These are phyloP conservation scores for Cyanistes caeruleus DNA, from an alignment of 2,113 vertebrate genomes.

Conservation along the genomic window DNA sequence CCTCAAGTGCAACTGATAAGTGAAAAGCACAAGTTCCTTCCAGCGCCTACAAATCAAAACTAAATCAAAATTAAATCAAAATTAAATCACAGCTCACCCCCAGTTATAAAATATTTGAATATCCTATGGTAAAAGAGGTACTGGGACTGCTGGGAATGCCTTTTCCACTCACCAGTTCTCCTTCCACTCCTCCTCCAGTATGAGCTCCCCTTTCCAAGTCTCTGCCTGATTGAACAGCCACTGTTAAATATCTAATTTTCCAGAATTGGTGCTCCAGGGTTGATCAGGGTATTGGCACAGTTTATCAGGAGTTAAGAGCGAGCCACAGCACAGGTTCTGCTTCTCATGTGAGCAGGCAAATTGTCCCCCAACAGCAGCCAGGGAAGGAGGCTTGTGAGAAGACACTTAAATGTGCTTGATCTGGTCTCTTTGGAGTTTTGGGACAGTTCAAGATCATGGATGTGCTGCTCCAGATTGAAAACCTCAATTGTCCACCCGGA, in stretches of 20 bases:
- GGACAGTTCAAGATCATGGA: rapidly evolving
- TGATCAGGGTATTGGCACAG: slow-evolving; percentile 18
- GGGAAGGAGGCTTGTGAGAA: not conserved
- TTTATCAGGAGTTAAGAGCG: slow-evolving; percentile 45
- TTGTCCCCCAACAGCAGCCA: slow-evolving; percentile 6
- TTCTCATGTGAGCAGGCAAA: slow-evolving; percentile 5
- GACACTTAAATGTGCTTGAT: not conserved
- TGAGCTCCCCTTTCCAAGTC: not conserved
- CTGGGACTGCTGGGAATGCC: not conserved
- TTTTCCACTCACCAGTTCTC: not conserved
- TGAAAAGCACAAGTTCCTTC: not conserved
- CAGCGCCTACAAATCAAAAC: not conserved
- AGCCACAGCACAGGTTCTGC: slow-evolving; percentile 30
- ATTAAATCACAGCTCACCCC: not conserved
- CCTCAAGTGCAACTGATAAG: not conserved
- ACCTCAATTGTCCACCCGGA: not conserved
- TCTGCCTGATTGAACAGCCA: not conserved
- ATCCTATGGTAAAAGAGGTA: rapidly evolving
- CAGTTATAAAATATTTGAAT: not conserved
- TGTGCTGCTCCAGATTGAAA: not conserved
- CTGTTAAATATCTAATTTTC: not conserved
- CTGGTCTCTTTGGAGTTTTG: slow-evolving; percentile 7
- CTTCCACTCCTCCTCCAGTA: not conserved
- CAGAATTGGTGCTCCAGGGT: not conserved
- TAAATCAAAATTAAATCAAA: not conserved